Conservation (phyloP, 2,113 vertebrate species). For the Menidia beryllina region DNA sequence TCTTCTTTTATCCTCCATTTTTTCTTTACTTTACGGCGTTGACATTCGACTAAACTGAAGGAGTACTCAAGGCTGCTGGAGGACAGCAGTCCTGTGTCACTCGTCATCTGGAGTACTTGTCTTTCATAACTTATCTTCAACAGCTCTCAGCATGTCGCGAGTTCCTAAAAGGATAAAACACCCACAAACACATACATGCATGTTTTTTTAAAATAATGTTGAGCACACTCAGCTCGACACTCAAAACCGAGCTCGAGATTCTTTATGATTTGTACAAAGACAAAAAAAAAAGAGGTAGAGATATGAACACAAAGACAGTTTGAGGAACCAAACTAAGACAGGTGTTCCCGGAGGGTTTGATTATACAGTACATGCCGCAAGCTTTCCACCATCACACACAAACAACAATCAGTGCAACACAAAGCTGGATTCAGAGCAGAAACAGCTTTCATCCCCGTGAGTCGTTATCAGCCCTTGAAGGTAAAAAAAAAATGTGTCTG, state of each 20-base stretch:
- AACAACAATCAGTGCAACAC: constrained; percentile 68
- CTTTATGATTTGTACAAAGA: constrained; percentile 43
- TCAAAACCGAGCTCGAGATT: constrained; percentile 30
- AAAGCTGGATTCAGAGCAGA: constrained; percentile 68
- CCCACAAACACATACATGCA: neutral
- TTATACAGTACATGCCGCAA: constrained; percentile 64
- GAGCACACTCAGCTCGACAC: constrained; percentile 18
- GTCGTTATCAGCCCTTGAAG: constrained; percentile 54
- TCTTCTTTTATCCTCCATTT: too few relatives aligned
- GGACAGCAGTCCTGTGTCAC: constrained; percentile 38
- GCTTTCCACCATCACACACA: constrained; percentile 69
- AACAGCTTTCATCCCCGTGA: constrained; percentile 64
- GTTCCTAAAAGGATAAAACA: constrained; percentile 4
- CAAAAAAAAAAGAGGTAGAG: constrained; percentile 32
- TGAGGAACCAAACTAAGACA: constrained; percentile 70
- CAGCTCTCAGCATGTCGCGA: constrained; percentile 40
- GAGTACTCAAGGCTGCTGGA: constrained; percentile 53
- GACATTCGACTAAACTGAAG: constrained; percentile 70
- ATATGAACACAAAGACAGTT: constrained; percentile 48
- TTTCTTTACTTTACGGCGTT: constrained; percentile 60
- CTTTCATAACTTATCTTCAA: constrained; percentile 57
- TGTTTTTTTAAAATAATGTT: neutral
- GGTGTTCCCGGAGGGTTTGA: constrained; percentile 58
- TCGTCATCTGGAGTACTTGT: constrained; percentile 60
- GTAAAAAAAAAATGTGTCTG: constrained; percentile 42